Conservation (phyloP, 2,113 vertebrate species). For the Illadopsis cleaveri region DNA sequence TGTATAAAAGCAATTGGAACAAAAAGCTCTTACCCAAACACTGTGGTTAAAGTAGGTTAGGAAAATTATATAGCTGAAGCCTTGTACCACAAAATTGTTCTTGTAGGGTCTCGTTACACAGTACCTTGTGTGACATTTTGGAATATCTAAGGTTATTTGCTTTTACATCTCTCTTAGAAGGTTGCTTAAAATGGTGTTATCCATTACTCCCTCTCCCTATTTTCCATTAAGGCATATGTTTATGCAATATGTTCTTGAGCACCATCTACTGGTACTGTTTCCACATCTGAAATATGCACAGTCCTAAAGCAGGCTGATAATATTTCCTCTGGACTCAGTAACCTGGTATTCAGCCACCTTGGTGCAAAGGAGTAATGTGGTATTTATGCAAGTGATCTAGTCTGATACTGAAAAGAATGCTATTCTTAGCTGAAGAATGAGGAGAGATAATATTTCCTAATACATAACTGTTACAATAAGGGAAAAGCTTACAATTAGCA, state of each 20-base stretch:
- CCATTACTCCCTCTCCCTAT: background rate
- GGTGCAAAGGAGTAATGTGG: background rate
- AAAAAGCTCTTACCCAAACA: background rate
- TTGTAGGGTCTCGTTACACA: background rate
- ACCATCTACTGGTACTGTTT: constrained; percentile 54
- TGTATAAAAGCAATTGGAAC: background rate
- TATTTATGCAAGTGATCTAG: background rate
- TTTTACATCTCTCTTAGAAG: background rate
- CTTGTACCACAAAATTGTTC: background rate
- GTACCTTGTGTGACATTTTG: background rate
- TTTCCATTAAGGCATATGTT: background rate
- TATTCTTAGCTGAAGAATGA: background rate
- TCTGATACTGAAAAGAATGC: background rate
- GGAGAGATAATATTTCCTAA: background rate
- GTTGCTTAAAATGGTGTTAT: background rate
- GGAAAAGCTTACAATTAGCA: background rate
- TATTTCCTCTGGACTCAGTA: background rate
- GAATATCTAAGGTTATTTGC: background rate
- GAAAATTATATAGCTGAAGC: background rate
- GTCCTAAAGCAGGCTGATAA: background rate
- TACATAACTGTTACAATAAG: background rate
- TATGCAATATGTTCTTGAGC: constrained; percentile 47
- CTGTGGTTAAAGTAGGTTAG: background rate
- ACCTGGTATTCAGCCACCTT: background rate
- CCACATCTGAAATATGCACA: background rate